Conservation (phyloP, 2,113 vertebrate species). For the Muscicapa adusta region DNA sequence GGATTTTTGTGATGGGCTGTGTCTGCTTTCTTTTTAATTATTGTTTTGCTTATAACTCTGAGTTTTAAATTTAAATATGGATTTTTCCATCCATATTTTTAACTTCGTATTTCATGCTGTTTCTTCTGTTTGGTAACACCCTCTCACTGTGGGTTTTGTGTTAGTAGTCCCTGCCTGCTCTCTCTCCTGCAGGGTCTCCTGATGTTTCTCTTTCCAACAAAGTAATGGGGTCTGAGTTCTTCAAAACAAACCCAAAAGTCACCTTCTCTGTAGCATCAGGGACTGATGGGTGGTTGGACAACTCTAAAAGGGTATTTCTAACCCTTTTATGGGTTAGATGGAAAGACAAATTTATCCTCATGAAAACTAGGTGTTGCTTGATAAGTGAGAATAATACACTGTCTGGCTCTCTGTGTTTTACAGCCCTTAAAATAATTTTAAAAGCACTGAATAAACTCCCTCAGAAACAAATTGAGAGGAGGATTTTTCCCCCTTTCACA, state of each 20-base stretch:
- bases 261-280: not conserved
- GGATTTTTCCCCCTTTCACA: not conserved
- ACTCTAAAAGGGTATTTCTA: not conserved
- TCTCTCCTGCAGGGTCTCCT: not conserved
- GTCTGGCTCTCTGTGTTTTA: not conserved
- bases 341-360: not conserved
- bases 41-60: not conserved
- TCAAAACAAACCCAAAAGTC: not conserved
- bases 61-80: not conserved
- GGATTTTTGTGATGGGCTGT: not conserved
- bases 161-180: not conserved
- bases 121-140: not conserved
- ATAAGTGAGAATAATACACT: not conserved
- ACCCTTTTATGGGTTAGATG: not conserved
- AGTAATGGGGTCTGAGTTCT: not conserved
- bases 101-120: not conserved
- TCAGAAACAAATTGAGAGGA: not conserved
- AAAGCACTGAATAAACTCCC: not conserved
- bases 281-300: not conserved
- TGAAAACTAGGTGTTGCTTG: not conserved
- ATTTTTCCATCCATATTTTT: not conserved
- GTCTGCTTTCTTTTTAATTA: not conserved
- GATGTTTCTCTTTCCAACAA: not conserved
- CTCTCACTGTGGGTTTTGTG: not conserved
- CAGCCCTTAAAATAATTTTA: not conserved